Base-by-base conservation (phyloP, 2,888 invertebrate genomes). In the Bombylius discolor region DNA sequence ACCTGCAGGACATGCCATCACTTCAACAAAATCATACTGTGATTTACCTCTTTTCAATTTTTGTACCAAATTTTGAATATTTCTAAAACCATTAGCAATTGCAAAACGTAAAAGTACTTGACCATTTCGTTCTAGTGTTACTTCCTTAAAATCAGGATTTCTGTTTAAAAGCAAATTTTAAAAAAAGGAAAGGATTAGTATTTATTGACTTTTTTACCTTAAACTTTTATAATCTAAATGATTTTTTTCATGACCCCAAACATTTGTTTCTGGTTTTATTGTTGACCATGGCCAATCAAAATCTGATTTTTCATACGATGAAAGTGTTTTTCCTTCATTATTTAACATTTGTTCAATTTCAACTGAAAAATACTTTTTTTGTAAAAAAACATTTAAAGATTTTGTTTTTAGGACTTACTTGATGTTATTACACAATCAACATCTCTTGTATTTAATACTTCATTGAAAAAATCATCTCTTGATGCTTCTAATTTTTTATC, bases 1-100 rank as follows among this genome's bases (percentile, higher is more conserved):
- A 90, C 93, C 94, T 64, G 92, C 89, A 0, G 99, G 98, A 73
- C 99, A 99, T 1, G 99, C 99, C 98, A 99, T 99, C 11, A 99
- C 87, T 77, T 99, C 99, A 0, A 99, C 91, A 74, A 92, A 99
- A 71, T 98, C 87, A 74, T 95, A 98, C 4, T 80, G 78, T 54
- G 87, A 87, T 71, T 91, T n/a, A n/a, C n/a, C n/a, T n/a, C n/a
- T n/a, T n/a, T n/a, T n/a, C n/a, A n/a, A n/a, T n/a, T n/a, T n/a
- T 94, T 96, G 94, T 42, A 99, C 94, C 55, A 98, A 76, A 74
- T 98, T 98, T 78, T 99, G 99, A 65, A 99, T 97, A 73, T 99
- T 99, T 51, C 93, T 81, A 76, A 98, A 98, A 5, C 98, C 98
- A 75, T 97, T 97, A 0, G 90, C 94, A 62, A 95, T 83, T 0